phyloP scores from a whole-genome alignment of 2,113 vertebrate genomes.

The Salvator merianae region DNA sequence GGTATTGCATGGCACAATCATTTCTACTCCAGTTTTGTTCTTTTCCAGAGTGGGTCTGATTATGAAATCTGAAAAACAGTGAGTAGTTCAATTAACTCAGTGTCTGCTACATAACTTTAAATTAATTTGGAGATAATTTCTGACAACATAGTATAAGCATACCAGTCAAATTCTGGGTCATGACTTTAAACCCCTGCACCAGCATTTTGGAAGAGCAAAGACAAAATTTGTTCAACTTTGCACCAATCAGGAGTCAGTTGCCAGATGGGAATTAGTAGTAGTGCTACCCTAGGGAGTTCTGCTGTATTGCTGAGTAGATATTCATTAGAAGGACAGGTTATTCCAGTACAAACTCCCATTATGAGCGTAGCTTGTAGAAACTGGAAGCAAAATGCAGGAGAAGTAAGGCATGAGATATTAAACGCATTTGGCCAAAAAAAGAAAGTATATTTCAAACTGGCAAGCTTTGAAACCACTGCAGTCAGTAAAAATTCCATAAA shows the following conservation, averaged over 20 bases:
- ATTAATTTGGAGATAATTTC: neutral
- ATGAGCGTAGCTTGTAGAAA: conserved; percentile 23
- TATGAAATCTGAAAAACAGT: neutral
- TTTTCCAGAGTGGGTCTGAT: too few relatives aligned
- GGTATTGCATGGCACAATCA: too few relatives aligned
- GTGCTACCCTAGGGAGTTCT: neutral
- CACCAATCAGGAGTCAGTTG: neutral
- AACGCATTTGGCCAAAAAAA: conserved; percentile 12
- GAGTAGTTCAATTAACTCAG: fast-evolving
- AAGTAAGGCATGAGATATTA: conserved; percentile 50
- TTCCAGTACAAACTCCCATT: neutral
- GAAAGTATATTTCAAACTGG: neutral
- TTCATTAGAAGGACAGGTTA: neutral
- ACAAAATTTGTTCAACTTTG: neutral
- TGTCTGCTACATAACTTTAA: fast-evolving
- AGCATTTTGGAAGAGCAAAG: neutral
- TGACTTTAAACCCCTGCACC: neutral
- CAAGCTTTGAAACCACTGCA: conserved; percentile 26
- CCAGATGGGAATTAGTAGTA: conserved; percentile 34
- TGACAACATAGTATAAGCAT: neutral
- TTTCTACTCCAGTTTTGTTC: too few relatives aligned
- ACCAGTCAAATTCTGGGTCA: neutral
- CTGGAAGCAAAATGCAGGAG: conserved; percentile 15
- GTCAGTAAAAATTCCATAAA: conserved; percentile 48
- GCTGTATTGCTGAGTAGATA: conserved; percentile 3